A percentile compares a stretch with the other conserved stretches of the same genome.
Evolutionary conservation across 2,797 vertebrate species (phyloP).

Genomic region (Tachyglossus aculeatus): DNA sequence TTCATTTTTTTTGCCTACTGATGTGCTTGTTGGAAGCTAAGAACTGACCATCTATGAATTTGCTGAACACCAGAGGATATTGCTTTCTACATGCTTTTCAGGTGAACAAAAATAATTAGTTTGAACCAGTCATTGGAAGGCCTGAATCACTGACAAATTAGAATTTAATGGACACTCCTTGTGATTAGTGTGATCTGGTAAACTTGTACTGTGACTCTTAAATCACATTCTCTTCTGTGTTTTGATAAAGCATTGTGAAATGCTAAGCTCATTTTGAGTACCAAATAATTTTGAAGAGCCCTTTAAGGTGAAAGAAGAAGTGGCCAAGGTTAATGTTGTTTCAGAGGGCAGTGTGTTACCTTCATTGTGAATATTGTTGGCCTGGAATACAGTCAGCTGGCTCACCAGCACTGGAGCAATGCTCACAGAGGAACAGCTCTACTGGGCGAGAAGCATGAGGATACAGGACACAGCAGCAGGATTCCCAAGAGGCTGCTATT

Average conservation of each 20-base stretch:
- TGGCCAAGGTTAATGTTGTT: too few relatives aligned
- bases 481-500: too few relatives aligned
- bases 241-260: constrained; percentile 26
- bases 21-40: not conserved
- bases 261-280: constrained; percentile 41
- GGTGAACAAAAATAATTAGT: constrained; percentile 53
- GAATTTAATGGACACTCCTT: constrained; percentile 59
- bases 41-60: not conserved
- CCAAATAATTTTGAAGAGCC: constrained; percentile 48
- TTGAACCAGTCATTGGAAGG: constrained; percentile 22
- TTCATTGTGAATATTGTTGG: not conserved
- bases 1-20: not conserved
- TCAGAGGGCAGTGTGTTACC: too few relatives aligned
- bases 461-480: too few relatives aligned
- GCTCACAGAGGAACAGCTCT: too few relatives aligned
- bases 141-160: constrained; percentile 61
- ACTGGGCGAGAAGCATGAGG: too few relatives aligned
- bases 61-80: constrained; percentile 22
- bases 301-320: constrained; percentile 49
- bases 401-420: too few relatives aligned
- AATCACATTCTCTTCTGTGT: constrained; percentile 48
- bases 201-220: constrained; percentile 55
- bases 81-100: constrained; percentile 48
- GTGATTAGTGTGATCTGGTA: constrained; percentile 59
- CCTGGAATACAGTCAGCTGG: too few relatives aligned